Evolutionary conservation across 2,888 invertebrate genomes (phyloP).

Genomic region (Drosophila cracens): DNA sequence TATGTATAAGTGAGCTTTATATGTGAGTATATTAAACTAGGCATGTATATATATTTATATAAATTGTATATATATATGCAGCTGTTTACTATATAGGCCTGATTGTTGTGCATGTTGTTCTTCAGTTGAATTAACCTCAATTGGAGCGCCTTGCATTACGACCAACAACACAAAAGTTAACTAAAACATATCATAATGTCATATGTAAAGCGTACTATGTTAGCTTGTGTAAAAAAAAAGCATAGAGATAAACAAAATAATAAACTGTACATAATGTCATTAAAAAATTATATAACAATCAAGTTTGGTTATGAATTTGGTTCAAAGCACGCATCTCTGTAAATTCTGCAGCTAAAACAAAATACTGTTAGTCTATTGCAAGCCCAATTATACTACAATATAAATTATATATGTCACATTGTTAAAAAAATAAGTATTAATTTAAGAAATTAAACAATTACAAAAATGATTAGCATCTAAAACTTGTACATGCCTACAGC

Average conservation of each 20-base stretch:
- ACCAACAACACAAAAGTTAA: constrained; percentile 40
- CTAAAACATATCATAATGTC: constrained; percentile 65
- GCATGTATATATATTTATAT: constrained; percentile 53
- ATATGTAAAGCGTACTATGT: constrained; percentile 62
- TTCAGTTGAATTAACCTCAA: constrained; percentile 62
- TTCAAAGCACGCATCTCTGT: constrained; percentile 69
- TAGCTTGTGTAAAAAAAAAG: constrained; percentile 38
- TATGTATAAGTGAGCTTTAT: constrained; percentile 57
- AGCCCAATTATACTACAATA: constrained; percentile 71
- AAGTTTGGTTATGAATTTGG: constrained; percentile 78
- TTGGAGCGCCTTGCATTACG: constrained; percentile 65
- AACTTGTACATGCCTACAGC: constrained; percentile 72
- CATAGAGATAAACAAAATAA: constrained; percentile 55
- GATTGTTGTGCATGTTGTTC: constrained; percentile 79
- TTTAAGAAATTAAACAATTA: constrained; percentile 45
- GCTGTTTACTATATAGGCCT: constrained; percentile 75
- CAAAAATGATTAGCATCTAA: constrained; percentile 74
- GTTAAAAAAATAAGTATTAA: constrained; percentile 56
- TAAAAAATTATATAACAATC: constrained; percentile 78
- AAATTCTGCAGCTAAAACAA: constrained; percentile 62
- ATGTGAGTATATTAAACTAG: constrained; percentile 65
- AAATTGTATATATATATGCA: constrained; percentile 62
- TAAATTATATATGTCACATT: constrained; percentile 64
- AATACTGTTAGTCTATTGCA: constrained; percentile 80
- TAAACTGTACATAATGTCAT: constrained; percentile 75